These are phyloP conservation scores for Parus major DNA, from an alignment of 2,113 vertebrate species.

Conservation along the genomic window DNA sequence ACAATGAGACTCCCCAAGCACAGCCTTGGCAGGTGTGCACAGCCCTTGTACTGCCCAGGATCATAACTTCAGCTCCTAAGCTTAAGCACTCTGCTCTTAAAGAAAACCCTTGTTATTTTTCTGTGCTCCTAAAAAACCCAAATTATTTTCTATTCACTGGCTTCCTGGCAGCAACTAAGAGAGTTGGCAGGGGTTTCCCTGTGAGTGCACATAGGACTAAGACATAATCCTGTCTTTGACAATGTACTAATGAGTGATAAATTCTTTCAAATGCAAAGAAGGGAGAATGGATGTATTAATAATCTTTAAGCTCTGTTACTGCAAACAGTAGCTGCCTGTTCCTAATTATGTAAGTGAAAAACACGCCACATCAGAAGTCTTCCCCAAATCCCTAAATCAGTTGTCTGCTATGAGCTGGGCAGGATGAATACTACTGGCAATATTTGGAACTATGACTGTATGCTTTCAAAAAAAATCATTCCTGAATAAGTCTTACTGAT, in stretches of 20 bases:
- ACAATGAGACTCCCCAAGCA: background rate
- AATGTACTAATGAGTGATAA: constrained; percentile 60
- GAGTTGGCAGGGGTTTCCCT: constrained; percentile 32
- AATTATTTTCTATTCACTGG: background rate
- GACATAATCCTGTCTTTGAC: constrained; percentile 51
- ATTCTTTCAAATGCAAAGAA: constrained; percentile 52
- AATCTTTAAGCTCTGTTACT: constrained; percentile 32
- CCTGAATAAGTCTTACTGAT: background rate
- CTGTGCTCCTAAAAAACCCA: background rate
- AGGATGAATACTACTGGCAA: background rate
- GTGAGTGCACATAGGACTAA: constrained; percentile 1
- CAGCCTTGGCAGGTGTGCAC: background rate
- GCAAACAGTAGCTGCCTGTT: constrained; percentile 13
- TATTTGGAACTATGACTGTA: background rate
- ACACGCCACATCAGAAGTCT: background rate
- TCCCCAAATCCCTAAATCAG: background rate
- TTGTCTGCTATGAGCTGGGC: background rate
- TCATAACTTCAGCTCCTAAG: background rate
- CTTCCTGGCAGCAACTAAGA: constrained; percentile 22
- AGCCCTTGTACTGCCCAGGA: background rate
- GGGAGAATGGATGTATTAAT: constrained; percentile 16
- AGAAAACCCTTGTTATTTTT: background rate
- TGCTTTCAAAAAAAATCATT: background rate
- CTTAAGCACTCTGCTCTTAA: background rate
- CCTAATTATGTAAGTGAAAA: constrained; percentile 34